Conservation (phyloP, 2,888 invertebrate species). For the Orthonychiurus folsomi region DNA sequence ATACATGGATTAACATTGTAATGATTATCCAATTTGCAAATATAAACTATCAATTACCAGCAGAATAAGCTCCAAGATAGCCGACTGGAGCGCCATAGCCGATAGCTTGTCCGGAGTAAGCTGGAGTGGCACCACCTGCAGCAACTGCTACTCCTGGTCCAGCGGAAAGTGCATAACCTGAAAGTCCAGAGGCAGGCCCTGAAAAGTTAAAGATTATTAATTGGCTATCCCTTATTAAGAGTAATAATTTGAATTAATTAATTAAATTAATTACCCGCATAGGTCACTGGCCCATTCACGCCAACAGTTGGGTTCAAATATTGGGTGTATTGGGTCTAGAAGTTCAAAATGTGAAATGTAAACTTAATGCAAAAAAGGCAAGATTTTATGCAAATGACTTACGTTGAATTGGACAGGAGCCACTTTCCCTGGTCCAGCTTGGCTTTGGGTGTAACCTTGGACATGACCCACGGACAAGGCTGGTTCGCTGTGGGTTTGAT, state of each 20-base stretch:
- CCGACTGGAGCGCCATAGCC: no score
- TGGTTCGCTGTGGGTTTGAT: conserved; percentile 37
- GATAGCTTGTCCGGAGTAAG: no score
- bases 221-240: background rate
- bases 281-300: conserved; percentile 37
- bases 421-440: conserved; percentile 28
- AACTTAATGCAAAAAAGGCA: background rate
- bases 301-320: conserved; percentile 38
- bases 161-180: background rate
- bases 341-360: conserved; percentile 17
- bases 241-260: background rate
- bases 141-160: conserved; percentile 12
- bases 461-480: conserved; percentile 35
- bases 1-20: no score
- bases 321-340: conserved; percentile 28
- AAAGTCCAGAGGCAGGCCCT: background rate
- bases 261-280: conserved; percentile 6
- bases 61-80: no score
- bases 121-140: conserved; percentile 11
- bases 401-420: conserved; percentile 31
- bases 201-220: background rate
- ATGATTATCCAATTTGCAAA: no score
- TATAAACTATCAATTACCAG: no score
- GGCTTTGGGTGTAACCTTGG: conserved; percentile 35
- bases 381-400: background rate